Percentiles rank a stretch among this genome's conserved stretches.
phyloP scores from a whole-genome alignment of 2,113 vertebrate genomes.

The Triplophysa tibetana region DNA sequence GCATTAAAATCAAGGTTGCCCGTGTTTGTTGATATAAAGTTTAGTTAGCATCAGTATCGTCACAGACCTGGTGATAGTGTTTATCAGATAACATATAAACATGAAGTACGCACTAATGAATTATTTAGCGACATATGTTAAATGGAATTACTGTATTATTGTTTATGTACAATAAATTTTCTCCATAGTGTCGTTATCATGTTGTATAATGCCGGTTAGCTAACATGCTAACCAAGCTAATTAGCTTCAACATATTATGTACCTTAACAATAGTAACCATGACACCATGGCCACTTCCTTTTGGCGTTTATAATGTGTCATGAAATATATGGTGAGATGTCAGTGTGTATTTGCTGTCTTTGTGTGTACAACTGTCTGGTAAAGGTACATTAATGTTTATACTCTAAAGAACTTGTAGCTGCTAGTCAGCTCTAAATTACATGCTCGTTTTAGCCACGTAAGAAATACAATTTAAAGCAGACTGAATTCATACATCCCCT shows the following conservation, averaged over 20 bases:
- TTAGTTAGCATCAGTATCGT: constrained; percentile 11
- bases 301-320: not conserved
- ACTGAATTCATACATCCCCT: not conserved
- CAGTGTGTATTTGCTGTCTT: not conserved
- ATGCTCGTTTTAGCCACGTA: not conserved
- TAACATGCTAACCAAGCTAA: not conserved
- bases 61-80: not conserved
- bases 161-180: not conserved
- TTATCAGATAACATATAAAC: not conserved
- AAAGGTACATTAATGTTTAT: constrained; percentile 18
- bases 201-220: not conserved
- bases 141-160: not conserved
- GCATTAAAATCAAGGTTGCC: not conserved
- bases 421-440: not conserved
- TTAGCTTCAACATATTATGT: not conserved
- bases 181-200: not conserved
- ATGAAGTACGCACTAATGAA: not conserved
- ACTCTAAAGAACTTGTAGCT: not conserved
- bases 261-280: not conserved
- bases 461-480: not conserved
- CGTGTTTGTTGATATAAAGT: not conserved
- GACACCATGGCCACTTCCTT: not conserved
- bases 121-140: not conserved
- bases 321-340: not conserved
- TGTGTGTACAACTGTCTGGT: not conserved